These are phyloP conservation scores for Sphaeridia pumilis DNA, from an alignment of 2,888 invertebrate genomes.

Conservation along the genomic window DNA sequence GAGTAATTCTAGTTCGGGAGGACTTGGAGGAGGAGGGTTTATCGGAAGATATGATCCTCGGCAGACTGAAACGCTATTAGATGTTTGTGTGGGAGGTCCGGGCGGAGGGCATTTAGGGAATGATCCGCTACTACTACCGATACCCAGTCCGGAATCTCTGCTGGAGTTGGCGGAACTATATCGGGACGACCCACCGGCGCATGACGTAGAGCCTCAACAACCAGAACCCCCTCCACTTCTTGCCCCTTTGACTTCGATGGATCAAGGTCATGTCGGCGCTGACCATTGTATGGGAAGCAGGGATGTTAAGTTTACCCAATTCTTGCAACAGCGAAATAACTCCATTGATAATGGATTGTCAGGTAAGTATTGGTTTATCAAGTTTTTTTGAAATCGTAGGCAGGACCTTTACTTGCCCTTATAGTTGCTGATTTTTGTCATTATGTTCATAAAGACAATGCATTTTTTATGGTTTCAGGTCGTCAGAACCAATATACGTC, in stretches of 20 bases:
- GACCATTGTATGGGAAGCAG: conserved; percentile 47
- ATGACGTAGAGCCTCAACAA: conserved; percentile 35
- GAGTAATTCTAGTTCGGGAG: conserved; percentile 46
- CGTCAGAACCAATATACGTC: conserved; percentile 29
- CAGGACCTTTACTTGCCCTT: not conserved
- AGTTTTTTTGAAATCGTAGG: not conserved
- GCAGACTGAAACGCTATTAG: conserved; percentile 34
- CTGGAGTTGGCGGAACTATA: conserved; percentile 34
- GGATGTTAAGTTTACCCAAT: conserved; percentile 41
- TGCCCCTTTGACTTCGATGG: conserved; percentile 45
- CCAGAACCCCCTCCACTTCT: conserved; percentile 39
- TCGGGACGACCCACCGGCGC: conserved; percentile 35
- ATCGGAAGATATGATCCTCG: conserved; percentile 38
- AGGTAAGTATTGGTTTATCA: conserved; percentile 13
- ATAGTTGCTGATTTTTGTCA: not conserved
- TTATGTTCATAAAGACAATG: too few species aligned
- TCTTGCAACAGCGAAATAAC: conserved; percentile 36
- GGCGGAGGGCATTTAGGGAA: conserved; percentile 50
- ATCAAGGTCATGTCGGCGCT: conserved; percentile 56
- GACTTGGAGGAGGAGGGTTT: conserved; percentile 46
- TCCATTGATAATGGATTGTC: conserved; percentile 31
- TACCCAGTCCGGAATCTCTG: conserved; percentile 35
- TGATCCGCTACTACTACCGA: conserved; percentile 35
- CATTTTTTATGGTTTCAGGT: conserved; percentile 22
- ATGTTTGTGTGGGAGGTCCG: conserved; percentile 45